Conservation (phyloP, 2,888 invertebrate species). For the Drosophila kuntzei region DNA sequence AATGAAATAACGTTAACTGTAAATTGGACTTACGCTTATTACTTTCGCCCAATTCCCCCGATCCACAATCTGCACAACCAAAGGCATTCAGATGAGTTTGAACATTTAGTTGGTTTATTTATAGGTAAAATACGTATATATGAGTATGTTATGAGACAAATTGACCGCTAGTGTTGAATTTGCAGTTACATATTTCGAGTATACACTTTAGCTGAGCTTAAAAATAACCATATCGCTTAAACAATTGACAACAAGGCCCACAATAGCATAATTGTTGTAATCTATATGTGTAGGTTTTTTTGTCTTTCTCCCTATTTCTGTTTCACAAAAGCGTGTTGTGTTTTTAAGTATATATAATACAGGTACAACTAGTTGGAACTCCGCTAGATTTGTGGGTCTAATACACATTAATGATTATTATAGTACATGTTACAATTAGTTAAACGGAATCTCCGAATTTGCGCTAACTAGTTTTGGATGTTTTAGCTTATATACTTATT, state of each 20-base stretch:
- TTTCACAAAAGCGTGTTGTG: constrained; percentile 27
- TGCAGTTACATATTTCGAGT: constrained; percentile 56
- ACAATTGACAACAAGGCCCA: constrained; percentile 55
- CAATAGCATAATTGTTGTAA: constrained; percentile 48
- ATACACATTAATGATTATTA: constrained; percentile 30
- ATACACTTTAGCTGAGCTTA: constrained; percentile 50
- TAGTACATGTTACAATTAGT: constrained; percentile 45
- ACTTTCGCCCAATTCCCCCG: background rate
- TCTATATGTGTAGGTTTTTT: constrained; percentile 2
- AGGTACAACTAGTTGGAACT: constrained; percentile 61
- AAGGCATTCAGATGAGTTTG: constrained; percentile 1
- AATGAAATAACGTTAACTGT: constrained; percentile 8
- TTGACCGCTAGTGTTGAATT: constrained; percentile 52
- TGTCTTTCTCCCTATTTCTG: constrained; percentile 13
- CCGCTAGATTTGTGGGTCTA: constrained; percentile 16
- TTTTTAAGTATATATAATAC: constrained; percentile 41
- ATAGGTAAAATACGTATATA: constrained; percentile 61
- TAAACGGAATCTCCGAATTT: constrained; percentile 44
- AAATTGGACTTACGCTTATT: constrained; percentile 5
- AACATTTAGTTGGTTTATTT: constrained; percentile 72
- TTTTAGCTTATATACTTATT: constrained; percentile 30
- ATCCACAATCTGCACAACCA: background rate
- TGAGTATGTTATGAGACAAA: constrained; percentile 50
- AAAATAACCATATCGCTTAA: constrained; percentile 34
- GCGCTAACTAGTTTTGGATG: constrained; percentile 41